Evolutionary conservation across 2,113 vertebrate genomes (phyloP).

Genomic region (Dissostichus mawsoni): DNA sequence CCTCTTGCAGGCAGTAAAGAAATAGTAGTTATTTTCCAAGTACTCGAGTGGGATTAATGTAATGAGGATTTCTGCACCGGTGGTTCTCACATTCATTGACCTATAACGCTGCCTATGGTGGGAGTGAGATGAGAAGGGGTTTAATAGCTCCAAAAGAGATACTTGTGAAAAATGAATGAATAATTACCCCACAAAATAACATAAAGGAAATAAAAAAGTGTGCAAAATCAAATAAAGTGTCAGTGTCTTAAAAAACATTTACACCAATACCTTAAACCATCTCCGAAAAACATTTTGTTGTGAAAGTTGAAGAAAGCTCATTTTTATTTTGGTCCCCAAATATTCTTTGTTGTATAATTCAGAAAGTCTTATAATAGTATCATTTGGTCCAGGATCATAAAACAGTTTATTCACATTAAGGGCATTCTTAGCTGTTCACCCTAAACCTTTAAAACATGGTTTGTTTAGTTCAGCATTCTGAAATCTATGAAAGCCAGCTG

Average conservation of each 20-base stretch:
- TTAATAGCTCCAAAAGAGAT: conserved; percentile 23
- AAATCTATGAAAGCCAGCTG: conserved; percentile 18
- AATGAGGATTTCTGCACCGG: conserved; percentile 68
- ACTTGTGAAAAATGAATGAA: conserved; percentile 21
- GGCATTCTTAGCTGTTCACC: conserved; percentile 22
- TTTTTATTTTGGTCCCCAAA: background rate
- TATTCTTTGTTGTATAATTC: background rate
- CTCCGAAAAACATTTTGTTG: background rate
- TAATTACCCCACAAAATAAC: conserved; percentile 11
- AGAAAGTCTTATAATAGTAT: conserved; percentile 12
- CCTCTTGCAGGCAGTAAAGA: conserved; percentile 70
- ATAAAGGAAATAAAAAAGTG: conserved; percentile 8
- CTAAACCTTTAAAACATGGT: conserved; percentile 4
- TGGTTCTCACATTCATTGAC: conserved; percentile 66
- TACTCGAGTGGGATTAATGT: conserved; percentile 73
- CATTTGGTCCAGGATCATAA: conserved; percentile 14
- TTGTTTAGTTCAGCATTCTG: background rate
- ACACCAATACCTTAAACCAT: background rate
- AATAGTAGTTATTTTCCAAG: conserved; percentile 70
- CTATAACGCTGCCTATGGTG: conserved; percentile 32
- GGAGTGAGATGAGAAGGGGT: conserved; percentile 25
- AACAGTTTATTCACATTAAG: conserved; percentile 22
- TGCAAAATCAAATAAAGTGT: conserved; percentile 37
- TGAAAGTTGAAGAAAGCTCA: background rate
- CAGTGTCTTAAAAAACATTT: conserved; percentile 11